Evolutionary conservation across 2,113 vertebrate species (phyloP), one percentile per base, ranked within the genome.

Genomic region (Dicaeum eximium): DNA sequence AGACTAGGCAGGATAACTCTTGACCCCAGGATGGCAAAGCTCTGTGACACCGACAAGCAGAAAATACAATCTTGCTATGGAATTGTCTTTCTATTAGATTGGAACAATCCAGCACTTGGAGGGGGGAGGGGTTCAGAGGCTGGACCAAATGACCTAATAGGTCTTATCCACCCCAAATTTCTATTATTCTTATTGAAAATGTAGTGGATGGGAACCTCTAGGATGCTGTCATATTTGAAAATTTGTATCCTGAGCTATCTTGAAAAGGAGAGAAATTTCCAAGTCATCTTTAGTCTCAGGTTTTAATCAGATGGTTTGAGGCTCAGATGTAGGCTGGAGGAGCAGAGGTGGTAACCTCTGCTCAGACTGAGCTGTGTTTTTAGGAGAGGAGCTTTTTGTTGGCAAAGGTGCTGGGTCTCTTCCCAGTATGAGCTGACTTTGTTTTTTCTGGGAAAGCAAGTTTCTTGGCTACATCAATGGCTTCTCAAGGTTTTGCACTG

Each of bases 1-100:
- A 97, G 98, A 98, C 98, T 96, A 96, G 94, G 95, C 96, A 96
- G 97, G 98, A 98, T 98, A 98, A 98, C 96, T 97, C 98, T 97
- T 98, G 98, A 98, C 98, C 98, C 96, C 84, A 35, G 56, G 64
- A 93, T 98, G 97, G 97, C 97, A 98, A 95, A 97, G 97, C 91
- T 94, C 97, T 90, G 95, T 96, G 96, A 98, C 97, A 97, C 97
- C 96, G 78, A 97, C 98, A 97, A 96, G 97, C 94, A 90, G 96
- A 97, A 98, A 98, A 97, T 95, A 97, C 91, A 80, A 96, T 93
- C 97, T 92, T 71, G 70, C 95, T 96, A 95, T 97, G 95, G 97
- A 95, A 91, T 97, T 92, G 94, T 96, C 93, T 88, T 96, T 97
- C 96, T 95, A 81, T 94, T 58, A 96, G 86, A 97, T 92, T 96